Conservation (phyloP, 2,888 invertebrate species). For the Cerastoderma edule region DNA sequence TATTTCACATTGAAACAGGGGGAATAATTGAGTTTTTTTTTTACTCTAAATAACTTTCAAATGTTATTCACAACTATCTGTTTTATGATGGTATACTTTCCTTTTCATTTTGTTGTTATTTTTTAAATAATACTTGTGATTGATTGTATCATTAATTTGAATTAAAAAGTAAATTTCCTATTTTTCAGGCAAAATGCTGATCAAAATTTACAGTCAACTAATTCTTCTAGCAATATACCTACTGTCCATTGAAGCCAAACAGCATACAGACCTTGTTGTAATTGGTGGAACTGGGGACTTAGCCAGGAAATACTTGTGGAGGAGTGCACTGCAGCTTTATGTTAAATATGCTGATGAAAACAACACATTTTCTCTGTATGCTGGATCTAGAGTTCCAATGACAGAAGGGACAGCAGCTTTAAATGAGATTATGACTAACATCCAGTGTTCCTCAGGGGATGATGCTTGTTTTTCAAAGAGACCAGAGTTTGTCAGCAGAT, state of each 20-base stretch:
- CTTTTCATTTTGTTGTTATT: no score
- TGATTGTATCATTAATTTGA: no score
- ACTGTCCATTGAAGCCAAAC: background rate
- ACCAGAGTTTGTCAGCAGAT: slow-evolving; percentile 70
- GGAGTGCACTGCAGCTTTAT: slow-evolving; percentile 71
- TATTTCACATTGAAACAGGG: no score
- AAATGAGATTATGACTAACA: slow-evolving; percentile 68
- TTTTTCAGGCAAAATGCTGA: slow-evolving; percentile 21
- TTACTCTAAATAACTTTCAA: no score
- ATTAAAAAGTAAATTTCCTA: no score
- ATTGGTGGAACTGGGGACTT: slow-evolving; percentile 81
- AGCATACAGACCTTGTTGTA: slow-evolving; percentile 71
- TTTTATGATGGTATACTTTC: no score
- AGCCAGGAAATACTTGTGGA: slow-evolving; percentile 82
- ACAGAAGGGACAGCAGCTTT: slow-evolving; percentile 65
- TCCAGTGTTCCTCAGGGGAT: slow-evolving; percentile 67
- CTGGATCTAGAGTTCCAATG: slow-evolving; percentile 63
- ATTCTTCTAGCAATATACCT: no score
- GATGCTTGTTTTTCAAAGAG: slow-evolving; percentile 67
- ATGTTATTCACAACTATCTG: no score
- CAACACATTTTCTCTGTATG: slow-evolving; percentile 76
- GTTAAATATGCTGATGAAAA: slow-evolving; percentile 54
- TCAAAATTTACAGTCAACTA: no score
- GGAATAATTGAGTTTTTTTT: no score
- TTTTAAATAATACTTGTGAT: no score